A percentile compares a stretch with the other conserved stretches of the same genome.
These are phyloP conservation scores for Meloe dianella DNA, from an alignment of 2,888 invertebrate genomes.

Conservation along the genomic window DNA sequence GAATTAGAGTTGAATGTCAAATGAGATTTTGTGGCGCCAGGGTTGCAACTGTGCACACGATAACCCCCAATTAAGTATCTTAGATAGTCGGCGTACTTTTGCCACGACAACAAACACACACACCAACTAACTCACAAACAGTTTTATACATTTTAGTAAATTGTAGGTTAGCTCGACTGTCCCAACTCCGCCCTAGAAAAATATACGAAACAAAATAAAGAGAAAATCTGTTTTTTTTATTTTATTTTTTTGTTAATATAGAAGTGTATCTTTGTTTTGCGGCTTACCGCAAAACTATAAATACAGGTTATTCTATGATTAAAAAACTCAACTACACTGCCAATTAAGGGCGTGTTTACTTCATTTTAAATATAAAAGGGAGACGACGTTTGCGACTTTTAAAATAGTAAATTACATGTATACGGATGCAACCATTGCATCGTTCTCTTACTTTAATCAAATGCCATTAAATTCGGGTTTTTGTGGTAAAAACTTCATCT, in stretches of 20 bases:
- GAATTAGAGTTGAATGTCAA: background rate
- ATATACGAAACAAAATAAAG: slow-evolving; percentile 21
- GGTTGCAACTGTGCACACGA: slow-evolving; percentile 47
- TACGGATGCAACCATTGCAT: slow-evolving; percentile 5
- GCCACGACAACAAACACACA: slow-evolving; percentile 34
- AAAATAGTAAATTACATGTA: slow-evolving; percentile 31
- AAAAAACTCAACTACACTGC: slow-evolving; percentile 35
- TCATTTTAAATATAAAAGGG: slow-evolving; percentile 12
- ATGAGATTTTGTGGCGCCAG: slow-evolving; percentile 46
- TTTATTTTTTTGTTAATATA: slow-evolving; percentile 20
- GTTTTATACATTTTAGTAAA: slow-evolving; percentile 54
- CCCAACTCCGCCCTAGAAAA: slow-evolving; percentile 40
- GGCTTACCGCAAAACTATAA: slow-evolving; percentile 38
- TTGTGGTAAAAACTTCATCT: slow-evolving; percentile 1
- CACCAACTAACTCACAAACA: slow-evolving; percentile 30
- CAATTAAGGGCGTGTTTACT: slow-evolving; percentile 32
- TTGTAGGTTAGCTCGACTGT: slow-evolving; percentile 47
- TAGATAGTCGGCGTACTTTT: slow-evolving; percentile 38
- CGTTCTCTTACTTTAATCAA: slow-evolving; percentile 22
- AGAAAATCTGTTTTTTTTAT: too few relatives aligned
- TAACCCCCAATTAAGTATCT: slow-evolving; percentile 47
- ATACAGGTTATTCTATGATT: slow-evolving; percentile 37
- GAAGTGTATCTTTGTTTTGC: slow-evolving; percentile 33
- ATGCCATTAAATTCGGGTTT: slow-evolving; percentile 25
- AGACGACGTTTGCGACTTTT: slow-evolving; percentile 28